Base-by-base conservation (phyloP, 2,113 vertebrate genomes). In the Genyomyrus donnyi region DNA sequence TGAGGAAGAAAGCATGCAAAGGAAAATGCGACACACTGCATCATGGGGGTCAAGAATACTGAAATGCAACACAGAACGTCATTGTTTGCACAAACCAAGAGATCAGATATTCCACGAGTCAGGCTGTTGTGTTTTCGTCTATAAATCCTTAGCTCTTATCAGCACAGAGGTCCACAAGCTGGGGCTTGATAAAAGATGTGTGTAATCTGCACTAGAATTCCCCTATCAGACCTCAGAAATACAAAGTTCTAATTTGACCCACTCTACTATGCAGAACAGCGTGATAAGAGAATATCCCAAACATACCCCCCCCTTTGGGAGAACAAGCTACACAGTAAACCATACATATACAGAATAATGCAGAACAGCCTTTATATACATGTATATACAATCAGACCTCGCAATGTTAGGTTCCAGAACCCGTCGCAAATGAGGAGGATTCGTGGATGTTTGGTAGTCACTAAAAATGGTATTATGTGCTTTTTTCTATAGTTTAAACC, bases 101-200 rank as follows among this genome's bases (percentile, higher is more conserved):
- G 50, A 86, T 90, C 31, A 87, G 85, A 87, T 19, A 90, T 74
- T 86, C 39, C 19, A 84, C 58, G 11, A 48, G 42, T 62, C 52
- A 31, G 42, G n/a, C 53, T 62, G 9, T 2, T 53, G 21, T 52
- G 13, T 48, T n/a, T 80, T 80, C 17, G n/a, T 21, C 89, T 90
- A 87, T 87, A 87, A 87, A 74, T 87, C 85, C 83, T 19, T 70
- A 31, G 53, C 89, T n/a, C 89, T 90, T 87, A 87, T 90, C 83
- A 50, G 42, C 3, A 11, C 45, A 86, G 45, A 46, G n/a, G 8
- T 52, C n/a, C 17, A 86, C 45, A 70, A 86, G 58, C 27, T 31
- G 10, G 17, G 27, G 66, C 56, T 52, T 56, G 77, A 90, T 52
- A 87, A 90, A 70, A 74, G 45, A 50, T 70, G 50, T 53, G 80